phyloP scores from a whole-genome alignment of 2,888 invertebrate genomes.

The Cantharis flavilabris region DNA sequence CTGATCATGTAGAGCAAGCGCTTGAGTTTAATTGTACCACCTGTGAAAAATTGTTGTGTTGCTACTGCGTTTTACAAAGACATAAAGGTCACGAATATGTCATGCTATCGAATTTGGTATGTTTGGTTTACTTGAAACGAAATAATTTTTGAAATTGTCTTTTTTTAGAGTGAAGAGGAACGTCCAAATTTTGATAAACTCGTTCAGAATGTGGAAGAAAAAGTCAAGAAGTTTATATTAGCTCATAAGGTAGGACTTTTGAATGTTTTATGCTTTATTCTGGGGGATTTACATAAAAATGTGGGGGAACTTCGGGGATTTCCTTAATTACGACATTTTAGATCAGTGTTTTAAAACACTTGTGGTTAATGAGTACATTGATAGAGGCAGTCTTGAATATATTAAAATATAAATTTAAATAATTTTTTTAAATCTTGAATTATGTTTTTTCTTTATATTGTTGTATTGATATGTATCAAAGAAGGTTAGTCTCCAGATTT shows the following conservation, averaged over 20 bases:
- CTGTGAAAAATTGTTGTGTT: slow-evolving; percentile 52
- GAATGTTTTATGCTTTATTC: not conserved
- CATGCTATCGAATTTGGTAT: slow-evolving; percentile 49
- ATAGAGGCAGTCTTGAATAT: no score
- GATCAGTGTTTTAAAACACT: no score
- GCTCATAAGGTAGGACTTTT: slow-evolving; percentile 49
- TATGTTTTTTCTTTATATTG: no score
- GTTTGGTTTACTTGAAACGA: slow-evolving; percentile 20
- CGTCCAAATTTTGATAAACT: slow-evolving; percentile 39
- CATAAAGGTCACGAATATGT: slow-evolving; percentile 51
- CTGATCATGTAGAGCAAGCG: slow-evolving; percentile 42
- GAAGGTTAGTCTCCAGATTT: no score
- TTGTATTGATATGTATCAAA: no score
- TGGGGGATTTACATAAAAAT: not conserved
- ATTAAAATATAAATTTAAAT: no score
- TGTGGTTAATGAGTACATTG: no score
- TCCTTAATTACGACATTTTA: not conserved
- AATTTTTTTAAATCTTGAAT: no score
- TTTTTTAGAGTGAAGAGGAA: slow-evolving; percentile 45
- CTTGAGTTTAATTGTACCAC: slow-evolving; percentile 53
- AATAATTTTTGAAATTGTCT: not conserved
- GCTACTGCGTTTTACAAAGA: slow-evolving; percentile 52
- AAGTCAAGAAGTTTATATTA: slow-evolving; percentile 41
- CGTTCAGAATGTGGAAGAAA: slow-evolving; percentile 39
- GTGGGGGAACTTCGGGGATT: not conserved